Evolutionary conservation across 2,888 invertebrate genomes (phyloP).

Genomic region (Elmis aenea): DNA sequence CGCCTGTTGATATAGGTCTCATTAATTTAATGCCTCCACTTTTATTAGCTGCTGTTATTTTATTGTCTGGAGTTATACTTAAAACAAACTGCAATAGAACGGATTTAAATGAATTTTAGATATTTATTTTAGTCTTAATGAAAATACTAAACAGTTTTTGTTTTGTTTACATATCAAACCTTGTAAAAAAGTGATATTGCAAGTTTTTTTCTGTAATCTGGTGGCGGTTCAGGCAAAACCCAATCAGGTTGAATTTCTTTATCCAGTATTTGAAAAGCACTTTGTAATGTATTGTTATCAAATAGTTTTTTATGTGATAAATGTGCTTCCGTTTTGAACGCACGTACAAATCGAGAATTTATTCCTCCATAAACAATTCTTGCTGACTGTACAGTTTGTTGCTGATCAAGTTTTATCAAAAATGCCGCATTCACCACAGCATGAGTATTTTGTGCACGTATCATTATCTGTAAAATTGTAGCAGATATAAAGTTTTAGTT

Average conservation of each 20-base stretch:
- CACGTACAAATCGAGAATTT: slow-evolving; percentile 49
- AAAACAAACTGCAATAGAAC: slow-evolving; percentile 20
- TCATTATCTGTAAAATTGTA: slow-evolving; percentile 60
- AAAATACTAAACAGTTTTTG: no score
- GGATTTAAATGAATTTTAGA: no score
- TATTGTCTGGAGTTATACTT: slow-evolving; percentile 44
- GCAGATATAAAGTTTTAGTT: no score
- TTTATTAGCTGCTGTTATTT: slow-evolving; percentile 38
- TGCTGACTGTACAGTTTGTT: slow-evolving; percentile 47
- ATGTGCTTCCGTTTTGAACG: slow-evolving; percentile 48
- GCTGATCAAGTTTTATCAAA: slow-evolving; percentile 53
- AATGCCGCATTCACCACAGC: slow-evolving; percentile 74
- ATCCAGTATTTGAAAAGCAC: slow-evolving; percentile 47
- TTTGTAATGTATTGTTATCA: slow-evolving; percentile 43
- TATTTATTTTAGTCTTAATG: no score
- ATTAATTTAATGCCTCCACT: slow-evolving; percentile 49
- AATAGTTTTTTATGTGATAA: slow-evolving; percentile 44
- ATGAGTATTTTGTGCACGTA: slow-evolving; percentile 67
- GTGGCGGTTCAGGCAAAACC: slow-evolving; percentile 61
- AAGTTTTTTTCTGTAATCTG: slow-evolving; percentile 63
- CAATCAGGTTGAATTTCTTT: slow-evolving; percentile 61
- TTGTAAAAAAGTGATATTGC: slow-evolving; percentile 79
- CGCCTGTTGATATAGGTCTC: slow-evolving; percentile 54
- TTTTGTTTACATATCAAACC: slow-evolving; percentile 51
- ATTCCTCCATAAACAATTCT: slow-evolving; percentile 66